Base-by-base conservation (phyloP, 2,113 vertebrate genomes). In the Catharus fuscescens region DNA sequence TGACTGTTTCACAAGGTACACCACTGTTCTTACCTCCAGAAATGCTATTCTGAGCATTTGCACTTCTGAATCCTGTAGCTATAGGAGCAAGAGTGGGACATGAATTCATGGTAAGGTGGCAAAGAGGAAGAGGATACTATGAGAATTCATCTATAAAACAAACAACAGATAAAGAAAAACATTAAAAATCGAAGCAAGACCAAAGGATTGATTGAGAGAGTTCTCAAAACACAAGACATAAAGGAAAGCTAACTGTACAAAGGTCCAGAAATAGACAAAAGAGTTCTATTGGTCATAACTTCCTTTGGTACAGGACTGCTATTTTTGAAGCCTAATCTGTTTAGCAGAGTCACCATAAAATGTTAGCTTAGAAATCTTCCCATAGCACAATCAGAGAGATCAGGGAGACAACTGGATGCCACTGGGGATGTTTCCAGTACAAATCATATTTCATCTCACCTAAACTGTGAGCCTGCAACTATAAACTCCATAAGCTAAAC, bases 101-200 rank as follows among this genome's bases (percentile, higher is more conserved):
- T 0, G 1, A 67, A 67, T 36, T 61, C 44, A 34, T 0, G 1
- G 10, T n/a, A 81, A 74, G 2, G 9, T 48, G 54, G 9, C 24
- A 76, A 82, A 62, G 25, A 81, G 5, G 29, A 73, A 72, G 13
- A 21, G 12, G 5, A 80, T 31, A 29, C 1, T 0, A 38, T 38
- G 9, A 66, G 14, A 42, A 52, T 14, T 12, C 38, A 32, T 12
- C 32, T 47, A 20, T 12, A 9, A 80, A 36, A 40, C 3, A 18
- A 76, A 48, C 23, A 64, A 32, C 3, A 40, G 8, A 26, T 11
- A 44, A n/a, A 65, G 5, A 25, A 48, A 65, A 21, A 42, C 32
- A 25, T 23, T 34, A 26, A 48, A 94, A 42, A 26, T 66, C 12
- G 9, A 59, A 42, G 5, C 45, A 86, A 50, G 3, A 40, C 14